phyloP scores from a whole-genome alignment of 1,140 invertebrate species.

The Adelges cooleyi region DNA sequence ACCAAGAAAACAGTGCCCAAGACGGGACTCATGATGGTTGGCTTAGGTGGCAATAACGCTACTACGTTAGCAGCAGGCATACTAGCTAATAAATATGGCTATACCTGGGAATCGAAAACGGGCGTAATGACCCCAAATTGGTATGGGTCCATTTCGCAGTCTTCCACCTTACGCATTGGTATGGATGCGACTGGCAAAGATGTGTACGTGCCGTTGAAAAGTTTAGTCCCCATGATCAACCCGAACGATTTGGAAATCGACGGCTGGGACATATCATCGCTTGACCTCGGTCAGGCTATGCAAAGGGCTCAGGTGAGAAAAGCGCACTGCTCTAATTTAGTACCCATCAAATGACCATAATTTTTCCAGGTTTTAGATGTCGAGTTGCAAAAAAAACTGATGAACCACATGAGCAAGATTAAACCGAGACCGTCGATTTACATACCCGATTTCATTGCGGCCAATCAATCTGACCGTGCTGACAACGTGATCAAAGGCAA shows the following conservation, averaged over 20 bases:
- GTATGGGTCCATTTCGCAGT: constrained; percentile 82
- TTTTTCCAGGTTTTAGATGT: constrained; percentile 48
- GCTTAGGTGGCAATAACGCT: constrained; percentile 92
- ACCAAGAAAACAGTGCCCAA: constrained; percentile 59
- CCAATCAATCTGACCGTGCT: constrained; percentile 77
- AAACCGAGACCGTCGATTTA: constrained; percentile 79
- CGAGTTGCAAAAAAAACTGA: constrained; percentile 59
- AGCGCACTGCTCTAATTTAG: background rate
- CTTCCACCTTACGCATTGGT: constrained; percentile 75
- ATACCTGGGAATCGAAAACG: constrained; percentile 75
- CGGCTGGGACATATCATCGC: constrained; percentile 87
- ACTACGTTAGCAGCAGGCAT: constrained; percentile 83
- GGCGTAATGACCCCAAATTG: constrained; percentile 70
- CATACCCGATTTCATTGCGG: constrained; percentile 83
- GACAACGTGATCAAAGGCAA: constrained; percentile 68
- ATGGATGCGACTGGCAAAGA: constrained; percentile 53
- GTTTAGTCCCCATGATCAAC: constrained; percentile 77
- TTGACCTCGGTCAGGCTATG: constrained; percentile 70
- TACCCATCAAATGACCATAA: background rate
- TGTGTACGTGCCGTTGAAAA: constrained; percentile 67
- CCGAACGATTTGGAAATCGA: constrained; percentile 81
- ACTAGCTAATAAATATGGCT: constrained; percentile 69
- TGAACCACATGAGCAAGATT: constrained; percentile 56
- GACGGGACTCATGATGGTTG: constrained; percentile 84
- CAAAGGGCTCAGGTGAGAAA: constrained; percentile 30